Conservation (phyloP, 2,888 invertebrate genomes). For the Anorthoa munda region DNA sequence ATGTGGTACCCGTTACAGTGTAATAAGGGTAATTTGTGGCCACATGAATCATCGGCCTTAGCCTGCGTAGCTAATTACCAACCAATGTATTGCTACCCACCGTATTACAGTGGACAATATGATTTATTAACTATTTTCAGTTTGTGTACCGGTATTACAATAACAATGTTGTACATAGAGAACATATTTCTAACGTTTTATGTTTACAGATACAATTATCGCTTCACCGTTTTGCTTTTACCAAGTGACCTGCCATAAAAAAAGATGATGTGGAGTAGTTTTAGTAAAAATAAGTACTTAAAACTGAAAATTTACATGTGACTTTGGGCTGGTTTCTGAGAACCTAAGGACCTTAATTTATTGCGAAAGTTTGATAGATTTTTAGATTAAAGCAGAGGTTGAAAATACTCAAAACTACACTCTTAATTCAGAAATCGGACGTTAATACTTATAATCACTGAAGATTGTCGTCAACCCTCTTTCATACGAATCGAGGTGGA, state of each 20-base stretch:
- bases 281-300: not conserved
- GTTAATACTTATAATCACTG: too few species aligned
- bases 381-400: too few species aligned
- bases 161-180: not conserved
- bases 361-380: too few species aligned
- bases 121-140: slow-evolving; percentile 36
- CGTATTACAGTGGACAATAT: slow-evolving; percentile 30
- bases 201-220: not conserved
- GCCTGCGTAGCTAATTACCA: slow-evolving; percentile 44
- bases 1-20: slow-evolving; percentile 13
- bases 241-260: not conserved
- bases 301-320: too few species aligned
- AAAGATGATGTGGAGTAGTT: not conserved
- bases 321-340: too few species aligned
- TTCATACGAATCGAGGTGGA: too few species aligned
- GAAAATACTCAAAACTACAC: too few species aligned
- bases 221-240: not conserved
- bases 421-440: too few species aligned
- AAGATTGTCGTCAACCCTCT: too few species aligned
- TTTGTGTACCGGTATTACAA: not conserved
- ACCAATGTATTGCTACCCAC: not conserved
- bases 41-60: slow-evolving; percentile 42
- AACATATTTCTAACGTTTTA: not conserved
- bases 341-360: too few species aligned
- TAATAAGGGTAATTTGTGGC: slow-evolving; percentile 41